Percentiles rank a stretch among this genome's conserved stretches.
Evolutionary conservation across 2,797 vertebrate species (phyloP).

Genomic region (Hipposideros larvatus): DNA sequence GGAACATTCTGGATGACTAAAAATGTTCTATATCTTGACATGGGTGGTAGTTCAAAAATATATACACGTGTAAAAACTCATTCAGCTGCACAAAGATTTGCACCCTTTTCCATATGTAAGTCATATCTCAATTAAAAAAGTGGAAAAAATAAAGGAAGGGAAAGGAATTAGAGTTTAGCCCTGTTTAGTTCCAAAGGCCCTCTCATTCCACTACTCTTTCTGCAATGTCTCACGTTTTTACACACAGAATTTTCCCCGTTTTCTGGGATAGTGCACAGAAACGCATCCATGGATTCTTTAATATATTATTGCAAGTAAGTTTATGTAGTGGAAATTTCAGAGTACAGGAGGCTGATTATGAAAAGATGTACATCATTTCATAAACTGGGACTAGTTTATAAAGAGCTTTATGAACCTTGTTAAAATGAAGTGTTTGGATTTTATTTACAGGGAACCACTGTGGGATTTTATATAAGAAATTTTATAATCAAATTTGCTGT

Average conservation of each 20-base stretch:
- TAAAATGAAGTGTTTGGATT: neutral
- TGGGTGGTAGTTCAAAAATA: neutral
- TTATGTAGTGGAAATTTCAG: neutral
- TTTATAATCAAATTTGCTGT: neutral
- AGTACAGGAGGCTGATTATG: neutral
- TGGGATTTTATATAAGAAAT: neutral
- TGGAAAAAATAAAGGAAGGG: neutral
- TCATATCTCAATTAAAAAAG: conserved; percentile 1
- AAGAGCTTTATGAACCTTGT: neutral
- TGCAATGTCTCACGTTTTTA: neutral
- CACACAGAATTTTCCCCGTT: neutral
- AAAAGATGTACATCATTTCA: neutral
- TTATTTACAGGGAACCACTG: neutral
- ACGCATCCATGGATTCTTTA: neutral
- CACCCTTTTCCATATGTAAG: neutral
- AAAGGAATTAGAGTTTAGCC: conserved; percentile 23
- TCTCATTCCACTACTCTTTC: neutral
- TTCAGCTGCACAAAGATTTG: neutral
- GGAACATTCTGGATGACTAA: neutral
- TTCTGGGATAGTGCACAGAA: neutral
- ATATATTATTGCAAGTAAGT: neutral
- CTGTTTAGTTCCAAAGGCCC: neutral
- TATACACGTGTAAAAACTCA: neutral
- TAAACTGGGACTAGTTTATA: neutral
- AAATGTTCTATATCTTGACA: neutral